Evolutionary conservation across 2,888 invertebrate genomes (phyloP).

Genomic region (Diabrotica balteata): DNA sequence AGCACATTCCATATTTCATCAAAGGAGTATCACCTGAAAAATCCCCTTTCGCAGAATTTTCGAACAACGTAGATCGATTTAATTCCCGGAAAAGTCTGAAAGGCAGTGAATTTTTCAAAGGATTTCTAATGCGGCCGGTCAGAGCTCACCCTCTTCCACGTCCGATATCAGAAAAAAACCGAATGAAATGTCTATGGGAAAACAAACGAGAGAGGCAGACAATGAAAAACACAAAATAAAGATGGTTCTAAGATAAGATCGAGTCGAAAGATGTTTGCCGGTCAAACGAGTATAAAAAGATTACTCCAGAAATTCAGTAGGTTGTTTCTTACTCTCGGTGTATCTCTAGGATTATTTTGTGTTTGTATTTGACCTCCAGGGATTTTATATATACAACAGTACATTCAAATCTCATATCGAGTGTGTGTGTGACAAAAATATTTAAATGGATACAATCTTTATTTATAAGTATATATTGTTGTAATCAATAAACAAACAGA

Average conservation of each 20-base stretch:
- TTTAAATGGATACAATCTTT: too few species aligned
- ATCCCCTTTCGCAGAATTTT: too few species aligned
- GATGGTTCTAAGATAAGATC: conserved; percentile 16
- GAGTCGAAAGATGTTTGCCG: conserved; percentile 2
- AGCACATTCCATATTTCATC: too few species aligned
- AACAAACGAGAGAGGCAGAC: conserved; percentile 14
- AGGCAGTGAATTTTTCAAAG: conserved; percentile 15
- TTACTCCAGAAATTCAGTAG: not conserved
- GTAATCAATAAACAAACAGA: too few species aligned
- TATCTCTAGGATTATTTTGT: too few species aligned
- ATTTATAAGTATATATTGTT: too few species aligned
- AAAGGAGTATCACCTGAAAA: too few species aligned
- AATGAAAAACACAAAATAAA: conserved; percentile 17
- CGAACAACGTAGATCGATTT: not conserved
- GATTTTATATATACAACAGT: too few species aligned
- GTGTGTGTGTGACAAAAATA: too few species aligned
- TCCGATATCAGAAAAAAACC: not conserved
- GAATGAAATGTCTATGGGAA: conserved; percentile 12
- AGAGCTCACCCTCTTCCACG: conserved; percentile 4
- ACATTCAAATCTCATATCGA: too few species aligned
- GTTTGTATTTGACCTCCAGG: too few species aligned
- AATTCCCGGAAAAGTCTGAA: not conserved
- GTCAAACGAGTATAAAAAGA: conserved; percentile 13
- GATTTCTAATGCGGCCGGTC: conserved; percentile 1
- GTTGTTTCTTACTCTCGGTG: conserved; percentile 24